These are phyloP conservation scores for Pterocles gutturalis DNA, from an alignment of 2,113 vertebrate genomes.

Conservation along the genomic window DNA sequence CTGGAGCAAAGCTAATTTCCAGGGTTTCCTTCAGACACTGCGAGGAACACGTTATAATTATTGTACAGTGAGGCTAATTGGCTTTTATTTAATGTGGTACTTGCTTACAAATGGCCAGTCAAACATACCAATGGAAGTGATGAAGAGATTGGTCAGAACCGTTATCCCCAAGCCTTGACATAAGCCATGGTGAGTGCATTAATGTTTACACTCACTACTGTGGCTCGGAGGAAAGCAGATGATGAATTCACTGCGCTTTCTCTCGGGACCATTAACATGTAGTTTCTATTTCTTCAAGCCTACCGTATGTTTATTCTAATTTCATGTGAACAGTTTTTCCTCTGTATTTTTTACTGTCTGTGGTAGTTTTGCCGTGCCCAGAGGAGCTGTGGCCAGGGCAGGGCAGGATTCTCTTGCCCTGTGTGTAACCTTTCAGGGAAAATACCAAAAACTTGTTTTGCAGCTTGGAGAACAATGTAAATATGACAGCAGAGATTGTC, in stretches of 20 bases:
- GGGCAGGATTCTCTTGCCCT: neutral
- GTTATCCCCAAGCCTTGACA: neutral
- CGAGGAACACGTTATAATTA: neutral
- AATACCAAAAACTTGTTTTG: neutral
- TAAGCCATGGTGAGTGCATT: neutral
- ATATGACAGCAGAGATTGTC: rapidly evolving
- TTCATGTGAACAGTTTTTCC: neutral
- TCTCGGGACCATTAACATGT: neutral
- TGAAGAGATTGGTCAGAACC: neutral
- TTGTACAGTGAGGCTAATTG: neutral
- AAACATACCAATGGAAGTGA: neutral
- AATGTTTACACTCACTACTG: neutral
- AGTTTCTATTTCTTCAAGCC: neutral
- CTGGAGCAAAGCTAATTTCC: neutral
- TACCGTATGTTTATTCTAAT: neutral
- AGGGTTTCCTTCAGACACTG: neutral
- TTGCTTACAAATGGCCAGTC: neutral
- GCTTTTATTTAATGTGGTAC: neutral
- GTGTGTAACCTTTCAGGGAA: rapidly evolving
- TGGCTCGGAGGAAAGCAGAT: neutral
- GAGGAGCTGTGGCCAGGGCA: neutral
- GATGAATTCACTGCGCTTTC: neutral
- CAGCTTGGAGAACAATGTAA: neutral
- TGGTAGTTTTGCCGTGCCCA: neutral
- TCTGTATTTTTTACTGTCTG: neutral